Conservation (phyloP, 2,888 invertebrate genomes). For the Xanthia togata region DNA sequence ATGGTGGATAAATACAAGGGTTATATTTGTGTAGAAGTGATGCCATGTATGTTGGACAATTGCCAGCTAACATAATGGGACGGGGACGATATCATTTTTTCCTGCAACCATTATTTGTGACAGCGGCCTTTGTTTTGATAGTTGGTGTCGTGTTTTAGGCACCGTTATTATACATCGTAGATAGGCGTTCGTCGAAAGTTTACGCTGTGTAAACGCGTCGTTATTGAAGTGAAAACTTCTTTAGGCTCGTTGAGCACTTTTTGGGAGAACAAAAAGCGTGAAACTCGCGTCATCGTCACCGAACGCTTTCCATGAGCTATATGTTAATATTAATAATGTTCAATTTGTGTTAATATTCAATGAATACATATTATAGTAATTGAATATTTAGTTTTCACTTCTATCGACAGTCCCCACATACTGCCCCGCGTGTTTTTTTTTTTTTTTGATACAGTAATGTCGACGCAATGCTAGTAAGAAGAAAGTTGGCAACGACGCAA, state of each 20-base stretch:
- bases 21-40: conserved; percentile 25
- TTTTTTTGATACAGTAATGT: not conserved
- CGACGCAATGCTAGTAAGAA: not conserved
- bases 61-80: conserved; percentile 45
- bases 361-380: too few species aligned
- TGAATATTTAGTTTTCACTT: too few species aligned
- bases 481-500: not conserved
- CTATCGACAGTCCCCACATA: too few species aligned
- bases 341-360: too few species aligned
- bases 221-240: too few species aligned
- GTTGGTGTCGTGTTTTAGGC: not conserved
- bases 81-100: conserved; percentile 24
- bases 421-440: too few species aligned
- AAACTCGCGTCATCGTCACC: too few species aligned
- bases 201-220: not conserved
- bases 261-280: too few species aligned
- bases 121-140: conserved; percentile 15
- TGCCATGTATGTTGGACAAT: conserved; percentile 45
- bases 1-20: conserved; percentile 34
- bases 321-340: too few species aligned
- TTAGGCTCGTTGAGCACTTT: too few species aligned
- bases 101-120: conserved; percentile 11
- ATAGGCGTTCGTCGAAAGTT: not conserved
- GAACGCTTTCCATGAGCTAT: too few species aligned
- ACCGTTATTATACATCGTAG: not conserved